A percentile compares a stretch with the other conserved stretches of the same genome.
phyloP scores from a whole-genome alignment of 2,888 invertebrate species.

The Pheosia gnoma region DNA sequence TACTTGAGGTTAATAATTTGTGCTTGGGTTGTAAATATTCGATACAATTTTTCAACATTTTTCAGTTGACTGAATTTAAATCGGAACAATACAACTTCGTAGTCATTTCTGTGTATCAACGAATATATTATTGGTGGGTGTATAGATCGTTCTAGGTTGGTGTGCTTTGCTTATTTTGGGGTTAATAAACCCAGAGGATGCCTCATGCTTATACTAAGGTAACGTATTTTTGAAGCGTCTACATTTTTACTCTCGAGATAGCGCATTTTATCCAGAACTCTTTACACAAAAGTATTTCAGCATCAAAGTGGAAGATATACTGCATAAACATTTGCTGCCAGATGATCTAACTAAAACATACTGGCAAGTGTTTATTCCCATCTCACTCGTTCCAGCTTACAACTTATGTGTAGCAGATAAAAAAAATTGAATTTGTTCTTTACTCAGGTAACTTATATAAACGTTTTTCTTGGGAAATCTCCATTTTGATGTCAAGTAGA shows the following conservation, averaged over 20 bases:
- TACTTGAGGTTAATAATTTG: slow-evolving; percentile 42
- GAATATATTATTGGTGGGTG: neutral
- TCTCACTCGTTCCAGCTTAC: slow-evolving; percentile 26
- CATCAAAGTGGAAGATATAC: neutral
- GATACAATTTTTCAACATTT: slow-evolving; percentile 44
- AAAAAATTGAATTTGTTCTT: slow-evolving; percentile 35
- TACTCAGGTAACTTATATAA: slow-evolving; percentile 37
- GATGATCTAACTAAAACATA: slow-evolving; percentile 1
- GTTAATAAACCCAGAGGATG: too few relatives aligned
- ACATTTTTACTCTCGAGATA: neutral
- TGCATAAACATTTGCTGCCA: neutral
- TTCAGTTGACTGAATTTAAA: slow-evolving; percentile 13
- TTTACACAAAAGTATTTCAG: neutral
- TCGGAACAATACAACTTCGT: neutral
- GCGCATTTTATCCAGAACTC: neutral
- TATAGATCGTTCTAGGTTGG: too few relatives aligned
- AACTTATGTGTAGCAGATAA: slow-evolving; percentile 34
- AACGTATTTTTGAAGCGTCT: too few relatives aligned
- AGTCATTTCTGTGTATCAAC: too few relatives aligned
- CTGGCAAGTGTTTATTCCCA: neutral
- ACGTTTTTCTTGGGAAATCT: slow-evolving; percentile 40
- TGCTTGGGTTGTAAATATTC: slow-evolving; percentile 51
- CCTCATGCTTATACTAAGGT: too few relatives aligned
- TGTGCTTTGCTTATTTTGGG: too few relatives aligned
- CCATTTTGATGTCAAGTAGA: slow-evolving; percentile 27